Conservation (phyloP, 2,797 vertebrate species). For the Phylloscopus collybita region DNA sequence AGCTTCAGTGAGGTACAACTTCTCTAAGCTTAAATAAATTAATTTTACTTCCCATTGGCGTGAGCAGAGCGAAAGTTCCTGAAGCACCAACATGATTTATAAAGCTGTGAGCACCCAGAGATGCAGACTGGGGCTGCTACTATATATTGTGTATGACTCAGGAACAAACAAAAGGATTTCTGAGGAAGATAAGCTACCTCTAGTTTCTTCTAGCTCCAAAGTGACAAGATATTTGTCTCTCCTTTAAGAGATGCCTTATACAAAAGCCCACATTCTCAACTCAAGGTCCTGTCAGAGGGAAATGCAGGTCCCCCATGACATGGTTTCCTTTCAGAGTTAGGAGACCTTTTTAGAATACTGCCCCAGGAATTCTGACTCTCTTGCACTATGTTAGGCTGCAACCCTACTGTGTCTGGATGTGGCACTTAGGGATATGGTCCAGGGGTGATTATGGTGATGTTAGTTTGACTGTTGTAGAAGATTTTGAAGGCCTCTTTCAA, state of each 20-base stretch:
- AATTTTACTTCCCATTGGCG: background rate
- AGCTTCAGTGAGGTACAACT: background rate
- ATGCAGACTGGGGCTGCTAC: background rate
- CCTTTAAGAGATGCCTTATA: background rate
- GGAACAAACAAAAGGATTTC: background rate
- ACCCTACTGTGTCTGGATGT: background rate
- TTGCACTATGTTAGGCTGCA: background rate
- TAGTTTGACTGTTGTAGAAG: background rate
- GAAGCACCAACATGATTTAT: background rate
- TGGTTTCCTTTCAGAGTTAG: background rate
- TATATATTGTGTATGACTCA: background rate
- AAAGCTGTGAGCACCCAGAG: background rate
- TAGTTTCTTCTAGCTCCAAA: background rate
- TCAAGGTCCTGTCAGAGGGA: too few species aligned
- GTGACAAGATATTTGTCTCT: background rate
- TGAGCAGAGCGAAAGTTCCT: background rate
- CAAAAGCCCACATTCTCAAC: background rate
- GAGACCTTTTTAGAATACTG: background rate
- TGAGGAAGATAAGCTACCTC: background rate
- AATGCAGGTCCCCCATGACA: too few species aligned
- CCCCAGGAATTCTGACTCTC: background rate
- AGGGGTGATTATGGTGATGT: too few species aligned
- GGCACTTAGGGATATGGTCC: background rate
- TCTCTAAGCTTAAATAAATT: background rate
- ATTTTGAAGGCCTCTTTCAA: background rate